phyloP scores from a whole-genome alignment of 92 coral and sea anemone genomes.

The Phenganax stokvisi region DNA sequence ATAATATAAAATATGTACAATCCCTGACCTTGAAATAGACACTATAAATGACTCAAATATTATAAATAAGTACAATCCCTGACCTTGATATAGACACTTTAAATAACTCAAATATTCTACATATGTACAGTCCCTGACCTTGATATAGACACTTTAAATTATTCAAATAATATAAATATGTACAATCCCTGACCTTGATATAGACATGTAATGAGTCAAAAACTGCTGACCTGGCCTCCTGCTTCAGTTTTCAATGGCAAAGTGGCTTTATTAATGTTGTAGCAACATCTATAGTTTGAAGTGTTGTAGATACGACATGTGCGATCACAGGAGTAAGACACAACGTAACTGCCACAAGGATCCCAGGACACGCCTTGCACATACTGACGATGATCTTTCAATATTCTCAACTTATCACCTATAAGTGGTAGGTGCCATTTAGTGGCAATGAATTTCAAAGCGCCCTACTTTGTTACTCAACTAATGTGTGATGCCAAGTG shows the following conservation, averaged over 20 bases:
- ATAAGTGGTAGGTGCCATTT: background rate
- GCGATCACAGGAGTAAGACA: constrained; percentile 89
- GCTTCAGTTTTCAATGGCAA: constrained; percentile 51
- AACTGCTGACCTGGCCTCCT: constrained; percentile 57
- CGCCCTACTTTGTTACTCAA: too few species aligned
- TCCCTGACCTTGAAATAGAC: too few species aligned
- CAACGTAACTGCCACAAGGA: constrained; percentile 78
- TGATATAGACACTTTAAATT: background rate
- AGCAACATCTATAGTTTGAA: constrained; percentile 69
- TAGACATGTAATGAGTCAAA: background rate
- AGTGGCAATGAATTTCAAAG: background rate
- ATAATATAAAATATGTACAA: too few species aligned
- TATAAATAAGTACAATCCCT: too few species aligned
- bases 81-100: too few species aligned
- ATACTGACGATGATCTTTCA: constrained; percentile 93
- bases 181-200: background rate
- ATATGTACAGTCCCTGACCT: too few species aligned
- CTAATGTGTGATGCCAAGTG: too few species aligned
- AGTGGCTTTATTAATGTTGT: constrained; percentile 64
- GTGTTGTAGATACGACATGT: constrained; percentile 86
- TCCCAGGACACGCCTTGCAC: constrained; percentile 98
- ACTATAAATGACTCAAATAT: too few species aligned
- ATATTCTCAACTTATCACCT: constrained; percentile 74
- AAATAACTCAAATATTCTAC: too few species aligned
- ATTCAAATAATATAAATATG: background rate